Conservation (phyloP, 2,113 vertebrate genomes). For the Cyprinodon brontotheroides region DNA sequence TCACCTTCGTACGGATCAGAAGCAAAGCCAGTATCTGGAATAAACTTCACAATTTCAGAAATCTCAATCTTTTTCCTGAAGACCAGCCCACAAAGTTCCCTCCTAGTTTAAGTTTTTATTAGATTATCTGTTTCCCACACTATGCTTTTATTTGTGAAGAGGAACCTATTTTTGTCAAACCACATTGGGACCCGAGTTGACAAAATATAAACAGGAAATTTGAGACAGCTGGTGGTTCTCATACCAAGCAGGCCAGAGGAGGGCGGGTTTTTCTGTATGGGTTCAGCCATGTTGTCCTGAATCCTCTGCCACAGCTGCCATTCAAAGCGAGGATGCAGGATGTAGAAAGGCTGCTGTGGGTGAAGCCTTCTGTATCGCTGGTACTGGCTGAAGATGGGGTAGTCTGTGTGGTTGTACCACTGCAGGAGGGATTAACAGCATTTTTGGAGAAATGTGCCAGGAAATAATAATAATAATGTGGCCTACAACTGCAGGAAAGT, state of each 20-base stretch:
- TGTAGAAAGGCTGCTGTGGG: slow-evolving; percentile 81
- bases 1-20: too few relatives aligned
- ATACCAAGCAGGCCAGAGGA: slow-evolving; percentile 83
- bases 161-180: neutral
- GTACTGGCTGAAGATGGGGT: slow-evolving; percentile 83
- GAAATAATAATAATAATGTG: neutral
- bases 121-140: neutral
- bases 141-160: neutral
- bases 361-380: slow-evolving; percentile 78
- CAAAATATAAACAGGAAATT: neutral
- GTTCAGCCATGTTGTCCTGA: slow-evolving; percentile 82
- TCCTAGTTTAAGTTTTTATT: neutral
- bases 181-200: neutral
- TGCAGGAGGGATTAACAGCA: slow-evolving; percentile 22
- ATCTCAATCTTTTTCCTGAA: too few relatives aligned
- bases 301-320: slow-evolving; percentile 83
- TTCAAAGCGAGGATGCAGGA: slow-evolving; percentile 79
- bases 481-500: too few relatives aligned
- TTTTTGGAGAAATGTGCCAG: neutral
- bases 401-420: slow-evolving; percentile 83
- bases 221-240: rapidly evolving
- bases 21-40: too few relatives aligned
- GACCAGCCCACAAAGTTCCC: too few relatives aligned
- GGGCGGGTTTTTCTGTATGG: slow-evolving; percentile 83
- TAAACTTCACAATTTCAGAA: too few relatives aligned